These are phyloP conservation scores for Paramormyrops hopkinsi DNA, from an alignment of 2,797 vertebrate species.

Conservation along the genomic window DNA sequence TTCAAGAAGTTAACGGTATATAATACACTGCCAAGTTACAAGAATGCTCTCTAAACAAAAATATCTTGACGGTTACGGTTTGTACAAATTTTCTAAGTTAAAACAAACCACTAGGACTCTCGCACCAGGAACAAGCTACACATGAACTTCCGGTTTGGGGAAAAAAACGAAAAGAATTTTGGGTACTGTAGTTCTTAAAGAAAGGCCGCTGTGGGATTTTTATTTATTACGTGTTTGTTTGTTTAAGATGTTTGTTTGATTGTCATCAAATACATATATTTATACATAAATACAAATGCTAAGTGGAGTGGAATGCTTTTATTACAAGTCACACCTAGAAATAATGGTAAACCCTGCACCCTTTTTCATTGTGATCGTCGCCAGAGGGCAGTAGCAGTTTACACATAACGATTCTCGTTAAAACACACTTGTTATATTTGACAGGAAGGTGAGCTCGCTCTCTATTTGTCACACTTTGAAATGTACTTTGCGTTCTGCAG, in stretches of 20 bases:
- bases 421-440: neutral
- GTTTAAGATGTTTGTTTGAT: neutral
- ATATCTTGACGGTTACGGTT: neutral
- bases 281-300: neutral
- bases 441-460: neutral
- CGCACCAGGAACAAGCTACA: neutral
- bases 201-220: neutral
- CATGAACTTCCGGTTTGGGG: slow-evolving; percentile 47
- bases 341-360: neutral
- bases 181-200: slow-evolving; percentile 47
- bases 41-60: neutral
- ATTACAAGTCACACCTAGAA: neutral
- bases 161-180: slow-evolving; percentile 37
- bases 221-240: neutral
- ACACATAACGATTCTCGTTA: neutral
- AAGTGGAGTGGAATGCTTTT: neutral
- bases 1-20: neutral
- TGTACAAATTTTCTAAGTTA: neutral
- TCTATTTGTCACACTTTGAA: neutral
- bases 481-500: neutral
- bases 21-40: neutral
- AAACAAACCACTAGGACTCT: neutral
- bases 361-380: neutral
- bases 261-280: neutral
- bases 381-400: neutral